Conservation (phyloP, 2,888 invertebrate species). For the Galerucella nymphaeae region DNA sequence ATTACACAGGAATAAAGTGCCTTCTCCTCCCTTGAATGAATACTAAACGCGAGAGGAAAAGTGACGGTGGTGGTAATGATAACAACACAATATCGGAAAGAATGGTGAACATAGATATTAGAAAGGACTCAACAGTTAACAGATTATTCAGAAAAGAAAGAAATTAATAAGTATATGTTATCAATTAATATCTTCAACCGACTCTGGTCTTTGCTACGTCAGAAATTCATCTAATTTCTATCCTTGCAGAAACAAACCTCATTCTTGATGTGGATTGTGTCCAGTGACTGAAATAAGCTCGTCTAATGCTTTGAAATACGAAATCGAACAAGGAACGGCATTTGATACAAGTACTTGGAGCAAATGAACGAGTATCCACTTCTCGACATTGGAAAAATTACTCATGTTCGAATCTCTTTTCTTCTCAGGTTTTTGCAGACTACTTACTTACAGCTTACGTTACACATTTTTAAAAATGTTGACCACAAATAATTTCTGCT, state of each 20-base stretch:
- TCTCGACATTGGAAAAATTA: conserved; percentile 24
- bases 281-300: conserved; percentile 35
- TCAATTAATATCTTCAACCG: conserved; percentile 3
- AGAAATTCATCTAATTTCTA: conserved; percentile 27
- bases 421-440: conserved; percentile 6
- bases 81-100: too few relatives aligned
- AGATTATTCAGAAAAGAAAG: too few relatives aligned
- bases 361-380: conserved; percentile 26
- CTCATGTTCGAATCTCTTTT: conserved; percentile 15
- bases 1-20: too few relatives aligned
- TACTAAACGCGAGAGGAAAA: too few relatives aligned
- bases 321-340: conserved; percentile 19
- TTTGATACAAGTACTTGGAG: conserved; percentile 18
- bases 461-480: not conserved
- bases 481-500: too few relatives aligned
- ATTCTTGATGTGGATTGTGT: conserved; percentile 28
- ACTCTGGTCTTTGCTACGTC: not conserved
- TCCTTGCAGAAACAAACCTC: conserved; percentile 25
- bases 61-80: too few relatives aligned
- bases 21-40: too few relatives aligned
- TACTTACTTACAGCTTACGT: not conserved
- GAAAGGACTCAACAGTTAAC: too few relatives aligned
- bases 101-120: too few relatives aligned
- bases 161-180: too few relatives aligned
- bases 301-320: conserved; percentile 34